Evolutionary conservation across 2,797 vertebrate genomes (phyloP), one percentile per base, ranked within the genome.

Genomic region (Syndactyla subalaris): DNA sequence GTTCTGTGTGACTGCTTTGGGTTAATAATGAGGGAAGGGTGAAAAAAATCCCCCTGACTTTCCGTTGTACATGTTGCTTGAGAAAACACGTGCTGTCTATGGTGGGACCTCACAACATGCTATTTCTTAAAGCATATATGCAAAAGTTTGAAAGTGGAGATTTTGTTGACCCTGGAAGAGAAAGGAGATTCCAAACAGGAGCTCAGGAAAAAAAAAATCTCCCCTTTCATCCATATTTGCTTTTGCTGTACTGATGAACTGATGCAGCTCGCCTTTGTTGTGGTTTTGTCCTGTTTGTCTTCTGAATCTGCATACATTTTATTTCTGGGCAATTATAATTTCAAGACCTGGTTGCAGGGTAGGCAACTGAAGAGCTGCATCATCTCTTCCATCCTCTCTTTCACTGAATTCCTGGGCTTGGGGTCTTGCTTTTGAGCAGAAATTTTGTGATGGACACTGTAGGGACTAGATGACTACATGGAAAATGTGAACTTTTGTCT

Each of bases 121-220:
- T 34, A 5, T n/a, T 88, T 88, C 58, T 73, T 55, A 72, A 68
- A 78, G 54, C 17, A 27, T 78, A 55, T 30, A 77, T 45, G 52
- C 34, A 81, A 55, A 85, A 58, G 16, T 65, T 83, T 85, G 80
- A 84, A 93, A 80, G 32, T 1, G 3, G 38, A 89, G 15, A n/a
- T 81, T 92, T 84, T 95, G 76, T 76, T 95, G 91, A 92, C 14
- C 51, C 70, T 96, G 62, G 73, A 78, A 87, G 39, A 75, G 87
- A 92, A 87, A 52, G 17, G 24, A 75, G 48, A 81, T 88, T 94
- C 67, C 48, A 88, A 71, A 84, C 62, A 27, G 41, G 9, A 45
- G 8, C 34, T 93, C 38, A 49, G 62, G 38, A 29, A 87, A 66
- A 74, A 38, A 38, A 72, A 73, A 36, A 18, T 6, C 22, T 79